These are phyloP conservation scores for Hypsibius dujardini DNA, from an alignment of 1,140 invertebrate species.

Conservation along the genomic window DNA sequence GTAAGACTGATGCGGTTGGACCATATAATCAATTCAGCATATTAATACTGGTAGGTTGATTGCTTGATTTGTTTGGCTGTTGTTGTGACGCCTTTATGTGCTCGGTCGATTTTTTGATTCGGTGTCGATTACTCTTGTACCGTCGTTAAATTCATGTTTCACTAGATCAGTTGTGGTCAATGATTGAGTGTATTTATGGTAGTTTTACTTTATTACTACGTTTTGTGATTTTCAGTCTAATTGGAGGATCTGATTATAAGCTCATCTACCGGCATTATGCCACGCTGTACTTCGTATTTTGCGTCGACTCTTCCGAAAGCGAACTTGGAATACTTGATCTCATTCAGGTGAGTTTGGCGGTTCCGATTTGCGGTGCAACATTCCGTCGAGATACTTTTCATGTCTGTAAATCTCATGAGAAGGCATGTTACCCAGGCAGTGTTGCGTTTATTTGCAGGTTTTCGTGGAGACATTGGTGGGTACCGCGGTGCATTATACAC, in stretches of 20 bases:
- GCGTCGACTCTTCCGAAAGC: conserved; percentile 96
- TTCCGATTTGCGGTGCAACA: too few relatives aligned
- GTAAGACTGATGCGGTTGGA: conserved; percentile 35
- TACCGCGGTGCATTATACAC: conserved; percentile 14
- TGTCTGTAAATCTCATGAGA: too few relatives aligned
- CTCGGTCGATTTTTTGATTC: conserved; percentile 6
- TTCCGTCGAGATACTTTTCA: too few relatives aligned
- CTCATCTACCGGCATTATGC: conserved; percentile 97
- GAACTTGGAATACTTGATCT: conserved; percentile 94
- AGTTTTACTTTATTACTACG: too few relatives aligned
- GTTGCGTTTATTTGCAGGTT: conserved; percentile 41
- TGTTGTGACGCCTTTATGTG: neutral
- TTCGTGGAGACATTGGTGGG: conserved; percentile 77
- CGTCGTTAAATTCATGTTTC: too few relatives aligned
- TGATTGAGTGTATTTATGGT: too few relatives aligned
- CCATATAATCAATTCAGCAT: too few relatives aligned
- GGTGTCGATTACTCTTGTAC: neutral
- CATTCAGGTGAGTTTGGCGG: conserved; percentile 53
- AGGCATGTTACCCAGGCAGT: neutral
- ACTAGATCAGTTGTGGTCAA: too few relatives aligned
- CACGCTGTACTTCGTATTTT: conserved; percentile 98
- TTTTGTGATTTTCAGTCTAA: conserved; percentile 65
- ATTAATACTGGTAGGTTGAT: conserved; percentile 13
- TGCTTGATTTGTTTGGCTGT: conserved; percentile 17
- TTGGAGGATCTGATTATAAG: conserved; percentile 94